Conservation (phyloP, 2,797 vertebrate genomes). For the Atherinosoma microstoma region DNA sequence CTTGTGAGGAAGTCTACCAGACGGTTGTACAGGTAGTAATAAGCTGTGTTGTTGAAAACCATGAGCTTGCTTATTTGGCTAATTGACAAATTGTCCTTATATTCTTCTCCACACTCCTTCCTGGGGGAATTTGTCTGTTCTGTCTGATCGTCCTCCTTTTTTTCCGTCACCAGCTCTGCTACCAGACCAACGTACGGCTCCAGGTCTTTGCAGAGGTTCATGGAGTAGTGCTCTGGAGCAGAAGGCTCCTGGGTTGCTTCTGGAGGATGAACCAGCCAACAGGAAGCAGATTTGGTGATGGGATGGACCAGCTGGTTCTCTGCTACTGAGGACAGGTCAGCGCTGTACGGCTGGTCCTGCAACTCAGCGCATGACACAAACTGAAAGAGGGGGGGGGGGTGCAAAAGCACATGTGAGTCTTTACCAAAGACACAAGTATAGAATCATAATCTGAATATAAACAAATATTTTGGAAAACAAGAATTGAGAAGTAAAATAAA, state of each 20-base stretch:
- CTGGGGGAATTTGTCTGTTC: conserved; percentile 4
- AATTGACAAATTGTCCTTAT: conserved; percentile 4
- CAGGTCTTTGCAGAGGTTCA: conserved; percentile 90
- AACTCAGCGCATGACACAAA: conserved; percentile 92
- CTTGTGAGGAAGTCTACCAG: conserved; percentile 95
- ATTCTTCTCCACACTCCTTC: conserved; percentile 9
- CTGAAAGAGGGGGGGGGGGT: conserved; percentile 78
- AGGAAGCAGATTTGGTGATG: conserved; percentile 85
- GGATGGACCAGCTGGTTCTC: conserved; percentile 89
- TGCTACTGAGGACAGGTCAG: conserved; percentile 80
- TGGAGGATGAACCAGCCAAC: conserved; percentile 88
- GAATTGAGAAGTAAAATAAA: neutral
- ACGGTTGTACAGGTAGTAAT: conserved; percentile 98
- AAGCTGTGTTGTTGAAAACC: conserved; percentile 91
- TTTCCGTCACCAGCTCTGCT: conserved; percentile 72
- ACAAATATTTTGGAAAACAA: neutral
- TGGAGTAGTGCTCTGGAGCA: conserved; percentile 81
- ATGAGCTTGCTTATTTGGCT: conserved; percentile 72
- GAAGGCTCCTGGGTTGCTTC: conserved; percentile 51
- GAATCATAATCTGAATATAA: neutral
- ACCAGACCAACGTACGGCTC: conserved; percentile 85
- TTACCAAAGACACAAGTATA: neutral
- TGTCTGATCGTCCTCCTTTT: conserved; percentile 55
- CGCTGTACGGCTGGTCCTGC: conserved; percentile 88
- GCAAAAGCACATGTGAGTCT: conserved; percentile 18